These are phyloP conservation scores for Pseudotriccus pelzelni DNA, from an alignment of 2,797 vertebrate genomes.

Conservation along the genomic window DNA sequence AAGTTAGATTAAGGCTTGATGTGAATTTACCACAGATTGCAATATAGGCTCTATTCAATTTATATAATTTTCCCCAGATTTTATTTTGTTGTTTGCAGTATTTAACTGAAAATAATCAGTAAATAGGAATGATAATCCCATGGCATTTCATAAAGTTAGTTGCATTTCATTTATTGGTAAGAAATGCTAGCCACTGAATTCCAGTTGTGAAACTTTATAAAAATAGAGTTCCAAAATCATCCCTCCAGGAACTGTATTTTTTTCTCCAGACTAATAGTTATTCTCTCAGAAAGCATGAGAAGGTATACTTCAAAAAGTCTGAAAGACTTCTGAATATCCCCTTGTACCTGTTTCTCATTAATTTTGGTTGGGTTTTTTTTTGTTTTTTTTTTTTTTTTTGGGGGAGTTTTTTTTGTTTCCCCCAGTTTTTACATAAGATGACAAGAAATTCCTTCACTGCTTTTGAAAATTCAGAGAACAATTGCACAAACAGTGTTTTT, in stretches of 20 bases:
- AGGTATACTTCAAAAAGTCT: neutral
- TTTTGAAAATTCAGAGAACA: constrained; percentile 30
- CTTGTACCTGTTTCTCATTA: neutral
- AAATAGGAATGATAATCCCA: neutral
- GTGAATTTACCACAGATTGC: neutral
- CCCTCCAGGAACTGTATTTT: neutral
- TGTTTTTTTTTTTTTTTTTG: neutral
- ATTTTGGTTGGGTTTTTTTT: neutral
- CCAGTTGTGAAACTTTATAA: neutral
- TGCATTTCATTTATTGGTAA: neutral
- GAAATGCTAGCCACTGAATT: neutral
- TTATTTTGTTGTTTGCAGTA: neutral
- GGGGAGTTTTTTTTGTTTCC: neutral
- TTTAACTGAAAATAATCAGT: neutral
- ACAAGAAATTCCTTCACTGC: neutral
- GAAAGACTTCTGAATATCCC: neutral
- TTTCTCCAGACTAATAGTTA: neutral
- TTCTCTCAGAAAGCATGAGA: neutral
- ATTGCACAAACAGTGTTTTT: neutral
- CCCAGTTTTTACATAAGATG: neutral
- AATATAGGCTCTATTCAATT: neutral
- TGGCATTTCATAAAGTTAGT: neutral
- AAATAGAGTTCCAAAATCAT: neutral
- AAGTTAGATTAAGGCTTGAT: neutral
- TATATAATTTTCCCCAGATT: neutral